Base-by-base conservation (phyloP, 1,140 invertebrate species). In the Teleopsis dalmanni region DNA sequence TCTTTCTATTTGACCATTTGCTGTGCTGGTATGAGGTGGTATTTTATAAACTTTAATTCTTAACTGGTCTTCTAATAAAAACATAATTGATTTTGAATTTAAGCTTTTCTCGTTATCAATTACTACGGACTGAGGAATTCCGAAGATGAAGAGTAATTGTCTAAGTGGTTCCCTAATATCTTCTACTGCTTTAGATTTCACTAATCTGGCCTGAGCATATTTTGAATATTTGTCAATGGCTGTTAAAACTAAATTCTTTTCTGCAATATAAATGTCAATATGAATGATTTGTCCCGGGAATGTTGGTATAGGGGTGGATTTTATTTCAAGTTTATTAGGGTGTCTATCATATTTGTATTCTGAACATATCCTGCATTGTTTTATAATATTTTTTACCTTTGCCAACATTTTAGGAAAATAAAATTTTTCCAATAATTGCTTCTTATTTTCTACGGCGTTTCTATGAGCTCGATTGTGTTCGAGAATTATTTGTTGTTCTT, bases 91-190 rank as follows among this genome's bases (percentile, higher is more conserved):
- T 4, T 16, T 9, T 3, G 36, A 47, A 18, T 52, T 52, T 6
- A 52, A 48, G 14, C 37, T 25, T n/a, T n/a, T 33, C 27, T 52
- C 51, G 23, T 52, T 52, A 33, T 52, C 47, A n/a, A 48, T 31
- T n/a, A 52, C 41, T 9, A 52, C 22, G 25, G 23, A 14, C 25
- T 38, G 40, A 19, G 46, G 47, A 3, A 48, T 40, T 14, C 47
- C 40, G n/a, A n/a, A n/a, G n/a, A n/a, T n/a, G 22, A 52, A 52
- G 11, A 52, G 22, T n/a, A 47, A 26, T 47, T 51, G 27, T 16
- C 43, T 26, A 16, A 51, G 22, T 23, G 43, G 38, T 33, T 19
- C 23, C 37, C 41, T 33, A 23, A 52, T 36, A 18, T 52, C 37
- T 26, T 52, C 50, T 3, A 52, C 36, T n/a, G 36, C 21, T 29